Conservation (phyloP, 2,797 vertebrate genomes). For the Macroramphosus scolopax region DNA sequence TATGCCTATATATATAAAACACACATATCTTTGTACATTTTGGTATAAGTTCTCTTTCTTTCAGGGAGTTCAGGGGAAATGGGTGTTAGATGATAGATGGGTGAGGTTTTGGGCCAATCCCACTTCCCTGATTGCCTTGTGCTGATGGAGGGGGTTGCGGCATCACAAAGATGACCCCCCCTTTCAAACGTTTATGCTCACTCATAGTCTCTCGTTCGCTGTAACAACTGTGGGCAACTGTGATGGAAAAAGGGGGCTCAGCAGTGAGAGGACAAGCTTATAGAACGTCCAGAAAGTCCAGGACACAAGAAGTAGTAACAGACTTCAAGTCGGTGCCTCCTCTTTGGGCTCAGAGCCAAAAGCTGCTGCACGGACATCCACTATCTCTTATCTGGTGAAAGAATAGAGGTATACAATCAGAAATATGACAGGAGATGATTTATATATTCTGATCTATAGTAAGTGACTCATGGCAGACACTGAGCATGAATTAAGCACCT, state of each 20-base stretch:
- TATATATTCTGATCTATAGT: too few relatives aligned
- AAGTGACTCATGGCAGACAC: too few relatives aligned
- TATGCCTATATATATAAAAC: slow-evolving; percentile 53
- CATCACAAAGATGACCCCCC: slow-evolving; percentile 56
- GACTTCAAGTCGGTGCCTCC: slow-evolving; percentile 50
- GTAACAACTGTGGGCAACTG: slow-evolving; percentile 29
- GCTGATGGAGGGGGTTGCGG: slow-evolving; percentile 61
- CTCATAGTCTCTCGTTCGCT: slow-evolving; percentile 63
- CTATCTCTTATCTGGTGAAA: slow-evolving; percentile 77
- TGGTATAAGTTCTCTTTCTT: slow-evolving; percentile 84
- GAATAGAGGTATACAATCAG: slow-evolving; percentile 6
- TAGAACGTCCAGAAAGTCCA: slow-evolving; percentile 69
- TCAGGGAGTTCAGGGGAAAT: slow-evolving; percentile 60
- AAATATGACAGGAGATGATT: slow-evolving; percentile 2
- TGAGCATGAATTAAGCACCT: slow-evolving; percentile 71
- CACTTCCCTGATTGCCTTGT: slow-evolving; percentile 80
- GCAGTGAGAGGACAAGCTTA: slow-evolving; percentile 76
- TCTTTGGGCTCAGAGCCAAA: slow-evolving; percentile 61
- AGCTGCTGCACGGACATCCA: slow-evolving; percentile 39
- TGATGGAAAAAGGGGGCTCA: slow-evolving; percentile 59
- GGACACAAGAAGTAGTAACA: slow-evolving; percentile 61
- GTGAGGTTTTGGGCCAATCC: slow-evolving; percentile 61
- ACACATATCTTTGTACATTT: slow-evolving; percentile 95
- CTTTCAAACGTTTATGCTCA: slow-evolving; percentile 57
- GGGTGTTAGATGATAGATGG: slow-evolving; percentile 50